Percentiles rank a stretch among this genome's conserved stretches.
Evolutionary conservation across 92 coral and sea anemone genomes (phyloP).

Genomic region (Palythoa grandis): DNA sequence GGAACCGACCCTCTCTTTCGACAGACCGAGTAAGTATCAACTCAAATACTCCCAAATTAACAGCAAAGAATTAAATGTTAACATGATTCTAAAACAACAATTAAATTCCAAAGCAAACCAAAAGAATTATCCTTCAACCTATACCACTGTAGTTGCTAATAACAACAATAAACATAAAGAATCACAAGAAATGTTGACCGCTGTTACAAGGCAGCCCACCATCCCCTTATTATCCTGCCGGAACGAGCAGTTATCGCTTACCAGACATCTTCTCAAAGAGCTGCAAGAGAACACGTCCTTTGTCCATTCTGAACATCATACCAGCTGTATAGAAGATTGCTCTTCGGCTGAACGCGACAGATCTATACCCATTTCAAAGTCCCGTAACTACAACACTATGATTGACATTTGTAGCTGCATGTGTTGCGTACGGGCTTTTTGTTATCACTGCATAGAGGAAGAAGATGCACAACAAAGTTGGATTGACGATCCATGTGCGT

Average conservation of each 20-base stretch:
- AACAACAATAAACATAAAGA: background rate
- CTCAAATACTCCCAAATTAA: background rate
- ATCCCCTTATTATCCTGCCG: background rate
- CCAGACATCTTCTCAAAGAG: background rate
- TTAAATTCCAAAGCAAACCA: background rate
- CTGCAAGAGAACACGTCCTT: background rate
- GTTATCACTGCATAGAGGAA: slow-evolving; percentile 3
- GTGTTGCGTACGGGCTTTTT: slow-evolving; percentile 11
- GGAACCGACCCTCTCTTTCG: background rate
- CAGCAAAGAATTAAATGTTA: background rate
- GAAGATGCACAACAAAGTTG: background rate
- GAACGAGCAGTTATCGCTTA: background rate
- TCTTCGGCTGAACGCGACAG: background rate
- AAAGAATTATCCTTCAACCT: background rate
- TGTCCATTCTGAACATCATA: background rate
- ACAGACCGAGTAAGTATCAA: background rate
- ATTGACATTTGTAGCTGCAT: slow-evolving; percentile 27
- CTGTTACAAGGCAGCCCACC: background rate
- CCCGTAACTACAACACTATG: background rate
- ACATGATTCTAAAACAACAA: background rate
- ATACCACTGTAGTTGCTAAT: background rate
- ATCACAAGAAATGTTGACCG: background rate
- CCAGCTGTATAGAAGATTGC: background rate
- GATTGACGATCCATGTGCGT: slow-evolving; percentile 8
- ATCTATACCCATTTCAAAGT: background rate